Evolutionary conservation across 2,888 invertebrate species (phyloP), one percentile per base, ranked within the genome.

Genomic region (Deroplatys truncata): DNA sequence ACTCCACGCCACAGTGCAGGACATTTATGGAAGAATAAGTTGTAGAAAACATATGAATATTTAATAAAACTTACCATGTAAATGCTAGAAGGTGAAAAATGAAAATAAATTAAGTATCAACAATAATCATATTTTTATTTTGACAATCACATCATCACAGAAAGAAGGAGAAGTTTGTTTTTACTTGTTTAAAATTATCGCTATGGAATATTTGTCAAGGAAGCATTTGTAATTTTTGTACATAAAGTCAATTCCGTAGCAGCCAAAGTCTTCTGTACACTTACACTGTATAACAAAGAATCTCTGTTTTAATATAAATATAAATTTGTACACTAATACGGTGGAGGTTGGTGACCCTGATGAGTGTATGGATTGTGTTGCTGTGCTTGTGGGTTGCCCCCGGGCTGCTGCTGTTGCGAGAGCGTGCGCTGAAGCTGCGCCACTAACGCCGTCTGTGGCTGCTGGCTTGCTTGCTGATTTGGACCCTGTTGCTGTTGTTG

Each of bases 381-480:
- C 29, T 86, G 89, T 35, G 43, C 82, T 49, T 29, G 86, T 29
- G 86, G 89, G 20, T 89, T 56, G 56, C 43, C 49, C 10, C 72
- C 49, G 0, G 56, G 56, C 16, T 85, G 84, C 29, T 86, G 84
- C 84, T 86, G 88, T 28, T 90, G 90, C 8, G 92, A 94, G 93
- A 96, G 94, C 92, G 96, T 96, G 86, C 96, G 93, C 92, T 96
- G 96, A 89, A 96, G 93, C 92, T 96, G 96, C 0, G 96, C 96
- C 5, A 96, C 96, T 83, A 96, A 93, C 90, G 96, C 95, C 0
- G 96, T 72, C 56, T 72, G 95, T 1, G 95, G 95, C 89, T 95
- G 93, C 91, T 93, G 94, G 88, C 92, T 94, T 90, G 94, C 93
- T 86, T 93, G 93, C 49, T 93, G 93, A 83, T 93, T 93, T 90